A percentile compares a stretch with the other conserved stretches of the same genome.
Conservation (phyloP, 1,140 invertebrate species). For the Marisa cornuarietis region DNA sequence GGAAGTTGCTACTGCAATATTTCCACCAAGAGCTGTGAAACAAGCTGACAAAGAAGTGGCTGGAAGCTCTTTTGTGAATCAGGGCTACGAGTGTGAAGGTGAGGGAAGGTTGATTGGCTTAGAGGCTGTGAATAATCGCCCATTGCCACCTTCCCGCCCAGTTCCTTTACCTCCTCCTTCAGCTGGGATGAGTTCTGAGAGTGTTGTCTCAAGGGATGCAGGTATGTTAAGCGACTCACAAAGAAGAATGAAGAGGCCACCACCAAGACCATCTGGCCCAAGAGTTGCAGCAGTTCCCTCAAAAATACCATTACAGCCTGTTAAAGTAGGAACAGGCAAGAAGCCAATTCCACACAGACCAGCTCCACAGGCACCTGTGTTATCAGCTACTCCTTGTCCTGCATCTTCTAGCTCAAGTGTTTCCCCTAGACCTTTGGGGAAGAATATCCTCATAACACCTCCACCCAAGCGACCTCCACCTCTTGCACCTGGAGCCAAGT, state of each 20-base stretch:
- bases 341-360: slow-evolving; percentile 39
- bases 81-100: slow-evolving; percentile 20
- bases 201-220: not conserved
- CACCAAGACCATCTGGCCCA: slow-evolving; percentile 49
- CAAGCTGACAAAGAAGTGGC: too few species aligned
- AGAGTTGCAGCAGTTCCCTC: slow-evolving; percentile 35
- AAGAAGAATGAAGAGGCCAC: slow-evolving; percentile 37
- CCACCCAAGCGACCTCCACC: slow-evolving; percentile 19
- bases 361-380: slow-evolving; percentile 35
- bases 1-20: not conserved
- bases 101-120: slow-evolving; percentile 20
- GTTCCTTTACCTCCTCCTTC: slow-evolving; percentile 40
- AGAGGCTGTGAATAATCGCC: not conserved
- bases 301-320: slow-evolving; percentile 22
- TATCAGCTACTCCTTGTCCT: not conserved
- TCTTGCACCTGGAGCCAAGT: not conserved
- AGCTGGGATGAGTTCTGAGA: slow-evolving; percentile 6
- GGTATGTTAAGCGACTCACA: not conserved
- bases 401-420: slow-evolving; percentile 9
- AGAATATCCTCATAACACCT: not conserved
- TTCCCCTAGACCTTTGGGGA: slow-evolving; percentile 15
- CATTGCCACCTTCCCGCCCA: not conserved
- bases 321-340: not conserved
- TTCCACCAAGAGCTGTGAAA: not conserved
- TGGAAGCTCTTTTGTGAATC: slow-evolving; percentile 24